These are phyloP conservation scores for Pollachius pollachius DNA, from an alignment of 2,113 vertebrate genomes.

Conservation along the genomic window DNA sequence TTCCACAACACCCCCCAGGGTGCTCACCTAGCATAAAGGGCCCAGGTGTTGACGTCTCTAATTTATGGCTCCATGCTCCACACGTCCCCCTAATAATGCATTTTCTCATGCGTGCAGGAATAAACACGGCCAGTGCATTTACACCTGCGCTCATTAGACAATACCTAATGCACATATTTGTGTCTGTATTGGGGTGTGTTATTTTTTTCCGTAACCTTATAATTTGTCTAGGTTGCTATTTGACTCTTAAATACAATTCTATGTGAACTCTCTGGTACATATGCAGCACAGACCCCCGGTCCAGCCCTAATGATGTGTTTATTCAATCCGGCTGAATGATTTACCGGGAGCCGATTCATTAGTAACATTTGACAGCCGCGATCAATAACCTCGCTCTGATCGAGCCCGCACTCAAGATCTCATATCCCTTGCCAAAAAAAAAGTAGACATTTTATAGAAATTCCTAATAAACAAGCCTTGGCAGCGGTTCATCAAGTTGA, in stretches of 20 bases:
- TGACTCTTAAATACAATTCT: neutral
- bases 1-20: too few relatives aligned
- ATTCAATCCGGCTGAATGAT: conserved; percentile 44
- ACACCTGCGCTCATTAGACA: neutral
- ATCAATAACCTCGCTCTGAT: conserved; percentile 55
- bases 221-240: conserved; percentile 3
- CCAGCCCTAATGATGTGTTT: conserved; percentile 25
- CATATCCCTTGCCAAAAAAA: conserved; percentile 22
- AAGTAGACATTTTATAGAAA: conserved; percentile 26
- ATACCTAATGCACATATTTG: conserved; percentile 21
- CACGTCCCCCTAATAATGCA: too few relatives aligned
- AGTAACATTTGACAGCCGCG: conserved; percentile 32
- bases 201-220: too few relatives aligned
- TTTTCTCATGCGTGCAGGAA: too few relatives aligned
- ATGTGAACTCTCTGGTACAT: neutral
- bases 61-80: too few relatives aligned
- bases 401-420: conserved; percentile 53
- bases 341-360: conserved; percentile 38
- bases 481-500: conserved; percentile 35
- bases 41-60: too few relatives aligned
- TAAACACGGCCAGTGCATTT: too few relatives aligned
- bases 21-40: too few relatives aligned
- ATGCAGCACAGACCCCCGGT: conserved; percentile 18
- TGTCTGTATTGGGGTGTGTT: too few relatives aligned
- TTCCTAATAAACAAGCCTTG: conserved; percentile 41